Base-by-base conservation (phyloP, 1,140 invertebrate species). In the Chymomyza costata region DNA sequence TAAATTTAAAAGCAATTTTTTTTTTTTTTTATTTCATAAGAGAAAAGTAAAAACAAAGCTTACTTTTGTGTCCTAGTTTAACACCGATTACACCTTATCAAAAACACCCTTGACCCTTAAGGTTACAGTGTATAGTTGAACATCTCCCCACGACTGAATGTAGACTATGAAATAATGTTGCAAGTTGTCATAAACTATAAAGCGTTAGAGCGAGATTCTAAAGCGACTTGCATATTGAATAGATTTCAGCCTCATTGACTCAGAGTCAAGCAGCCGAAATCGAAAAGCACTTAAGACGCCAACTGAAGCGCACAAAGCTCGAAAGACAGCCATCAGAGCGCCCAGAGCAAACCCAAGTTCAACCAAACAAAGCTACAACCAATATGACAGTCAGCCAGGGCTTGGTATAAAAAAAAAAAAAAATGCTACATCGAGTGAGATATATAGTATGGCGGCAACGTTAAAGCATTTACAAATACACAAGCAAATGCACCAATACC, bases 381-480 rank as follows among this genome's bases (percentile, higher is more conserved):
- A 34, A 34, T 28, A 28, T 28, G 31, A n/a, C n/a, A n/a, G n/a
- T n/a, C n/a, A n/a, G n/a, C n/a, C n/a, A n/a, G n/a, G n/a, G n/a
- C n/a, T n/a, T n/a, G n/a, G n/a, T n/a, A n/a, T n/a, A n/a, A n/a
- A n/a, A n/a, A n/a, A n/a, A n/a, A n/a, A n/a, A n/a, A n/a, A n/a
- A n/a, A n/a, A n/a, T n/a, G n/a, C n/a, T n/a, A n/a, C n/a, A n/a
- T n/a, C n/a, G n/a, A n/a, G n/a, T n/a, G n/a, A n/a, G n/a, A n/a
- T n/a, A n/a, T n/a, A n/a, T n/a, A n/a, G n/a, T n/a, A n/a, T n/a
- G n/a, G n/a, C n/a, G n/a, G n/a, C n/a, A n/a, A 51, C 69, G 70
- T 65, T 65, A 67, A 62, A 68, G 65, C 65, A 57, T 62, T 74
- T 55, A 58, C 74, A 60, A n/a, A 65, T 45, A 68, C 13, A 39